Percentiles rank a stretch among this genome's conserved stretches.
These are phyloP conservation scores for Macaria liturata DNA, from an alignment of 2,888 invertebrate species.

Conservation along the genomic window DNA sequence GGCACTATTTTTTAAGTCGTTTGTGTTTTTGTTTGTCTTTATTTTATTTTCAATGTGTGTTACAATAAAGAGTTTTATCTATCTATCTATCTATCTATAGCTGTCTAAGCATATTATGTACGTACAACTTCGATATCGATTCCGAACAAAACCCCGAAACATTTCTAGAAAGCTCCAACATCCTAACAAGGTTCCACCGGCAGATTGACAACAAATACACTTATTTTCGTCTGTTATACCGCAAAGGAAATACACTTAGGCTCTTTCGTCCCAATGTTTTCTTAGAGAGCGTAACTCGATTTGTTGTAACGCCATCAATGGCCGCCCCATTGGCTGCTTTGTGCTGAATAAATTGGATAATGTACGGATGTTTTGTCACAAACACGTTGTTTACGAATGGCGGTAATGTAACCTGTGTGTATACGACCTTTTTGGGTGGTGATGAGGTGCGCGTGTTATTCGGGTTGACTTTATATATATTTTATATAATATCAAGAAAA, in stretches of 20 bases:
- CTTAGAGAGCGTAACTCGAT: conserved; percentile 41
- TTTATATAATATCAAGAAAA: no score
- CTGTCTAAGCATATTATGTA: no score
- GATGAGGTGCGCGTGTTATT: not conserved
- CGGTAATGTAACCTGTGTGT: conserved; percentile 17
- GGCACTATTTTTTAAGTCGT: no score
- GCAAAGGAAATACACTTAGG: conserved; percentile 31
- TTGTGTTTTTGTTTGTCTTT: no score
- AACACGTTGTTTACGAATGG: conserved; percentile 22
- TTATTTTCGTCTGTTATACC: conserved; percentile 33
- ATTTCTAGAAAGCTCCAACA: conserved; percentile 15
- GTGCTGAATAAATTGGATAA: conserved; percentile 62
- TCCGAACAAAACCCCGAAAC: conserved; percentile 10
- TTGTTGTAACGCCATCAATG: conserved; percentile 53
- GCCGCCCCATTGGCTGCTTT: conserved; percentile 60
- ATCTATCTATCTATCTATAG: no score
- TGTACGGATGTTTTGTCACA: conserved; percentile 32
- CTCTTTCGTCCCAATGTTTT: conserved; percentile 27
- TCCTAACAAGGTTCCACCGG: conserved; percentile 21
- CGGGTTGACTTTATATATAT: no score
- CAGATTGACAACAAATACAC: conserved; percentile 36
- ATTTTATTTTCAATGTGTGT: no score
- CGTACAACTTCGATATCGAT: no score
- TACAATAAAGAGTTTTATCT: no score
- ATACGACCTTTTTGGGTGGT: conserved; percentile 5